Conservation (phyloP, 1,140 invertebrate genomes). For the Rhizoglyphus robini region DNA sequence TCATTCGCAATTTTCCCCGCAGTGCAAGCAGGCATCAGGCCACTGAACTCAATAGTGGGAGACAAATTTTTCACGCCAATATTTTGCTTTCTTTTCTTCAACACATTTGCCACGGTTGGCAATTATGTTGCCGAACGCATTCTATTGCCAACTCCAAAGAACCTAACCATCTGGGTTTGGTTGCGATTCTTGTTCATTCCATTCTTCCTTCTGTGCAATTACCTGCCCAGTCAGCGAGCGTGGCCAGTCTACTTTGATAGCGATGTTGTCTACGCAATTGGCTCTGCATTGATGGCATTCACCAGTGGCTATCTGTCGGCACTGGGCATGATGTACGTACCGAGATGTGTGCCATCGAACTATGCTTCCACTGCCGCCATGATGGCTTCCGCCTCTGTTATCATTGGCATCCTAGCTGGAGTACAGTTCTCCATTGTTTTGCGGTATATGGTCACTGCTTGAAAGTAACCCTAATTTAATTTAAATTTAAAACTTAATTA, state of each 20-base stretch:
- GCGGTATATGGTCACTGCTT: slow-evolving; percentile 42
- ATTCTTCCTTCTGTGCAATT: slow-evolving; percentile 81
- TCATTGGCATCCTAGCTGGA: slow-evolving; percentile 56
- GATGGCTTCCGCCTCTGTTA: slow-evolving; percentile 46
- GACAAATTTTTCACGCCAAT: slow-evolving; percentile 53
- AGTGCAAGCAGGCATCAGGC: slow-evolving; percentile 55
- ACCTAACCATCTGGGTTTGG: slow-evolving; percentile 61
- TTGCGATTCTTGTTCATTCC: slow-evolving; percentile 68
- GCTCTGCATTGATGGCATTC: slow-evolving; percentile 59
- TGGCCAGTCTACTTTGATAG: slow-evolving; percentile 57
- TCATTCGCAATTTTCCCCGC: slow-evolving; percentile 76
- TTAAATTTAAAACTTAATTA: not conserved
- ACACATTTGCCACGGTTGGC: slow-evolving; percentile 78
- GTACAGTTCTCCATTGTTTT: slow-evolving; percentile 59
- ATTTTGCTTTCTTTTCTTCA: slow-evolving; percentile 87
- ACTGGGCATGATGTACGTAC: slow-evolving; percentile 91
- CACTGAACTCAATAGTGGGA: not conserved
- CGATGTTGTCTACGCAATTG: slow-evolving; percentile 69
- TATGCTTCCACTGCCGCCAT: slow-evolving; percentile 78
- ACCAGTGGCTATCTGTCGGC: slow-evolving; percentile 82
- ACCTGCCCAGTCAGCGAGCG: slow-evolving; percentile 48
- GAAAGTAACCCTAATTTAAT: not conserved
- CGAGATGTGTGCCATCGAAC: slow-evolving; percentile 57
- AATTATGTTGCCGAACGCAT: slow-evolving; percentile 63
- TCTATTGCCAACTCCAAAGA: slow-evolving; percentile 61